These are phyloP conservation scores for Pseudomyrmex sp. DNA, from an alignment of 1,140 invertebrate genomes.

Conservation along the genomic window DNA sequence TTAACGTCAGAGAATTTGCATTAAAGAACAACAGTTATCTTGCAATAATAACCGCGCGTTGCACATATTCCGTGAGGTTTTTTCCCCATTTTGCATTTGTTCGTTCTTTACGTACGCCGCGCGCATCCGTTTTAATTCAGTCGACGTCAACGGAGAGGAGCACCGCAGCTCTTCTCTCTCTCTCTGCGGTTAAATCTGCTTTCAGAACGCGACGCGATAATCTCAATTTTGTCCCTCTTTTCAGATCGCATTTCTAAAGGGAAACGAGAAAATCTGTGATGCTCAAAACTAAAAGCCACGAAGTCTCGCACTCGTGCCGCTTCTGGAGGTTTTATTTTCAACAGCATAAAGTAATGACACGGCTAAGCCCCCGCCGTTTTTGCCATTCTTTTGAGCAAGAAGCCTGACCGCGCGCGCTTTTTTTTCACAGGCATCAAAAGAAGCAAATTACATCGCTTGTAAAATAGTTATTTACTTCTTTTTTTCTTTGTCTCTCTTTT, in stretches of 20 bases:
- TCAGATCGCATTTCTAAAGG: slow-evolving; percentile 60
- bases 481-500: background rate
- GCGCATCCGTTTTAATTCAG: slow-evolving; percentile 52
- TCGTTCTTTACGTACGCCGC: slow-evolving; percentile 30
- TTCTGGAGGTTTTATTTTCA: slow-evolving; percentile 39
- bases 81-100: slow-evolving; percentile 27
- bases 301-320: slow-evolving; percentile 16
- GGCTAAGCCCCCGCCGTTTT: slow-evolving; percentile 40
- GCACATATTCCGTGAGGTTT: slow-evolving; percentile 17
- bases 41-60: slow-evolving; percentile 31
- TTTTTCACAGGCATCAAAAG: background rate
- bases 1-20: slow-evolving; percentile 12
- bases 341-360: slow-evolving; percentile 42
- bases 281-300: slow-evolving; percentile 55
- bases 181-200: slow-evolving; percentile 54
- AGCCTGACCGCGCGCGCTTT: slow-evolving; percentile 21
- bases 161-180: background rate
- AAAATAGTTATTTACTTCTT: slow-evolving; percentile 19
- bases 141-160: slow-evolving; percentile 34
- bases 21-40: slow-evolving; percentile 45
- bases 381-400: slow-evolving; percentile 31
- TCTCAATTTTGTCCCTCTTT: slow-evolving; percentile 59
- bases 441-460: slow-evolving; percentile 27
- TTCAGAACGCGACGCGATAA: slow-evolving; percentile 57
- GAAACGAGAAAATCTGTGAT: slow-evolving; percentile 46